A percentile compares a stretch with the other conserved stretches of the same genome.
Evolutionary conservation across 1,140 invertebrate genomes (phyloP).

Genomic region (Solenopsis invicta): DNA sequence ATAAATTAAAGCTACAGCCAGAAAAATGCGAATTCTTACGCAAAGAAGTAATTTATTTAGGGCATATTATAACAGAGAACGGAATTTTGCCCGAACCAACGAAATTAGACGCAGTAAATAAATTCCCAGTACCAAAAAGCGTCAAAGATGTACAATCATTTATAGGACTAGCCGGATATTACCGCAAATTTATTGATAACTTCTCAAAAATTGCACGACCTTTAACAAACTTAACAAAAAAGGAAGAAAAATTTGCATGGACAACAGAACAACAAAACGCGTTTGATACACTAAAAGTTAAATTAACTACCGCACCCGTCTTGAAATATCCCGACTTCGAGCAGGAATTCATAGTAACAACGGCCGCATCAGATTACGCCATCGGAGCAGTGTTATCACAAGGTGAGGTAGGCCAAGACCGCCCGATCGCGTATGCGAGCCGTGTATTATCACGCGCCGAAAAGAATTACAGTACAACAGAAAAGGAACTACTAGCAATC

Average conservation of each 20-base stretch:
- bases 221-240: neutral
- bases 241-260: neutral
- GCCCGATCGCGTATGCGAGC: neutral
- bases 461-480: neutral
- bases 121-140: neutral
- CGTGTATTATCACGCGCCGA: neutral
- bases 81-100: neutral
- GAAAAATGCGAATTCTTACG: neutral
- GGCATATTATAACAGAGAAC: too few relatives aligned
- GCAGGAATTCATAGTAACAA: neutral
- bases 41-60: neutral
- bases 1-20: too few relatives aligned
- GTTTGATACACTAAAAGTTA: neutral
- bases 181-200: neutral
- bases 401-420: neutral
- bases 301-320: neutral
- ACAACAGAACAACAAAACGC: neutral
- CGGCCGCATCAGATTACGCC: neutral
- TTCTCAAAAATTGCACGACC: neutral
- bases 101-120: neutral
- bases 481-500: neutral
- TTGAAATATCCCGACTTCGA: neutral
- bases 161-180: neutral
- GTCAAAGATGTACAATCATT: neutral
- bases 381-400: neutral